phyloP scores from a whole-genome alignment of 2,797 vertebrate species.

The Pygocentrus nattereri region DNA sequence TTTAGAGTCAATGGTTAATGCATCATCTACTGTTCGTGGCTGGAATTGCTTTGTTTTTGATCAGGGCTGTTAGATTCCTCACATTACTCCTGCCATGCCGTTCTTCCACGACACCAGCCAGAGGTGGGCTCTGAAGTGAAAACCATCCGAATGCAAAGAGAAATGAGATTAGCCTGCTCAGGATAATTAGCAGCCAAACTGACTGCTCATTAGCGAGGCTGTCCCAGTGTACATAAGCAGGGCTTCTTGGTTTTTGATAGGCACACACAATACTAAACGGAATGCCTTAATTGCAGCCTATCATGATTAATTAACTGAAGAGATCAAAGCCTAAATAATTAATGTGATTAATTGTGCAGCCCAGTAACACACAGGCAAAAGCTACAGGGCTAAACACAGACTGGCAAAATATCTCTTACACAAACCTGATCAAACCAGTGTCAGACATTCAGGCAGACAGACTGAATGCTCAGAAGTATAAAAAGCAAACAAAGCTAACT shows the following conservation, averaged over 20 bases:
- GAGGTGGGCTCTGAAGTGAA: not conserved
- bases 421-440: conserved; percentile 37
- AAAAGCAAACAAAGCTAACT: not conserved
- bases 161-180: not conserved
- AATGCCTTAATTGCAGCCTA: conserved; percentile 16
- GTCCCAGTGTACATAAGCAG: not conserved
- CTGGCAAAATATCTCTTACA: not conserved
- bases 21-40: not conserved
- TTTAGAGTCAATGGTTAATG: not conserved
- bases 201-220: conserved; percentile 8
- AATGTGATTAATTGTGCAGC: not conserved
- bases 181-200: conserved; percentile 8
- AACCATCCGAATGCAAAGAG: not conserved
- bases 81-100: not conserved
- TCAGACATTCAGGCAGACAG: conserved; percentile 8
- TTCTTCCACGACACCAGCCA: not conserved
- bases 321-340: conserved; percentile 20
- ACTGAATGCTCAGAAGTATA: not conserved
- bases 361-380: not conserved
- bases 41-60: conserved; percentile 3
- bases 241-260: not conserved
- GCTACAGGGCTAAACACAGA: not conserved
- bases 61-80: not conserved
- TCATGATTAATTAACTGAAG: conserved; percentile 1
- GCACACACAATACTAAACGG: not conserved